Evolutionary conservation across 2,113 vertebrate genomes (phyloP).

Genomic region (Albula glossodonta): DNA sequence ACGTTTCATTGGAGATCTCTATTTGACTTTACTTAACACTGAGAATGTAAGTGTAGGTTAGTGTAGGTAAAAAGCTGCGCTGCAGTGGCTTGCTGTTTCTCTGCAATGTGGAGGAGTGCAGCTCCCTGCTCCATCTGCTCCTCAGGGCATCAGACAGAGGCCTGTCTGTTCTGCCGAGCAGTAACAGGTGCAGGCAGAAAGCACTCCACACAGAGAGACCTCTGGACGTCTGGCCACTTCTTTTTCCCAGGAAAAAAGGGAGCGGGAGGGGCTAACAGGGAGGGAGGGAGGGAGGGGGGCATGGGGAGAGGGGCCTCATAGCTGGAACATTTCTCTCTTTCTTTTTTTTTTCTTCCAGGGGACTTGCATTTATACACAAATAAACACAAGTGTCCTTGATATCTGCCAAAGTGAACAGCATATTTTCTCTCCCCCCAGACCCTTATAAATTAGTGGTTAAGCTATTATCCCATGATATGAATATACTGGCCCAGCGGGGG

Average conservation of each 20-base stretch:
- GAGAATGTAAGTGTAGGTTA: too few species aligned
- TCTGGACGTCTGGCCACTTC: neutral
- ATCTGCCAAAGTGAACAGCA: neutral
- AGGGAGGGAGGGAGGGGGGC: neutral
- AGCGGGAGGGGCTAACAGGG: neutral
- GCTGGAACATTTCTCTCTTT: neutral
- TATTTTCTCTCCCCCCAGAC: neutral
- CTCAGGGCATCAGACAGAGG: neutral
- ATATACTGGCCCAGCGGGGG: slow-evolving; percentile 20
- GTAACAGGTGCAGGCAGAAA: slow-evolving; percentile 18
- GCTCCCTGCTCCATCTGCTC: neutral
- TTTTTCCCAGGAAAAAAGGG: neutral
- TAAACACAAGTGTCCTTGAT: neutral
- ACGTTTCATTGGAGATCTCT: too few species aligned
- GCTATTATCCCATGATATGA: slow-evolving; percentile 28
- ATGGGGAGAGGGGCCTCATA: neutral
- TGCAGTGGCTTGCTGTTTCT: too few species aligned
- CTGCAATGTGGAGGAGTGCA: neutral
- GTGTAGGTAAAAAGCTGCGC: too few species aligned
- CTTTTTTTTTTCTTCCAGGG: neutral
- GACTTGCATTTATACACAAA: slow-evolving; percentile 5
- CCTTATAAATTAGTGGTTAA: slow-evolving; percentile 13
- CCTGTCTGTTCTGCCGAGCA: slow-evolving; percentile 6
- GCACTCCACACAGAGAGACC: neutral
- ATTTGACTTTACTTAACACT: too few species aligned